phyloP scores from a whole-genome alignment of 2,888 invertebrate species.

The Thumatha senex region DNA sequence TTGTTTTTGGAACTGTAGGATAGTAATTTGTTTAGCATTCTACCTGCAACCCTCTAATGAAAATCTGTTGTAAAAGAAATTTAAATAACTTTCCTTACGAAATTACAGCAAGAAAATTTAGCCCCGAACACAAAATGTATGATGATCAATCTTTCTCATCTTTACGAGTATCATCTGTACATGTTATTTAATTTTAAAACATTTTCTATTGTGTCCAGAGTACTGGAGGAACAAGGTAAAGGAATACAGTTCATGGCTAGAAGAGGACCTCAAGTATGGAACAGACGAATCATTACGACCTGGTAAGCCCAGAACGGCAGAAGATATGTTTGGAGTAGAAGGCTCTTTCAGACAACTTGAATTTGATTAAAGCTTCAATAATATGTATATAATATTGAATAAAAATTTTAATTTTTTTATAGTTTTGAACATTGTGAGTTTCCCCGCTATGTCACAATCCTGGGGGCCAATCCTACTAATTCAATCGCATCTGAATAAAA shows the following conservation, averaged over 20 bases:
- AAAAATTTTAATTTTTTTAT: background rate
- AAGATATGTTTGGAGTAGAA: constrained; percentile 80
- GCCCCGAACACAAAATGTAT: too few species aligned
- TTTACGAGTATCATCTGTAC: too few species aligned
- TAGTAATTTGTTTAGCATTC: too few species aligned
- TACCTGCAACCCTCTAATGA: too few species aligned
- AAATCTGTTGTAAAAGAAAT: too few species aligned
- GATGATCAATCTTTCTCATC: too few species aligned
- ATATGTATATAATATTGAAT: background rate
- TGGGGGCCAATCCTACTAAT: too few species aligned
- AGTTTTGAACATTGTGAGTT: background rate
- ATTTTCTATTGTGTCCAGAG: constrained; percentile 33
- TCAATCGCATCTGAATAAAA: too few species aligned
- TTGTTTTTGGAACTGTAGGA: too few species aligned
- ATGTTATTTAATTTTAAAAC: too few species aligned
- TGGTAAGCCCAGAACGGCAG: constrained; percentile 79
- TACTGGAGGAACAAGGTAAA: constrained; percentile 71
- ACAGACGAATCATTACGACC: constrained; percentile 81
- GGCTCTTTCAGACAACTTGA: constrained; percentile 81
- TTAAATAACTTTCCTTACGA: too few species aligned
- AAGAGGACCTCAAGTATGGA: constrained; percentile 75
- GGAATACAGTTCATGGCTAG: constrained; percentile 74
- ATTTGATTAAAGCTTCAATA: constrained; percentile 48
- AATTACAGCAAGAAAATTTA: too few species aligned
- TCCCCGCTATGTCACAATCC: background rate